Conservation (phyloP, 2,797 vertebrate species). For the Chrosomus eos region DNA sequence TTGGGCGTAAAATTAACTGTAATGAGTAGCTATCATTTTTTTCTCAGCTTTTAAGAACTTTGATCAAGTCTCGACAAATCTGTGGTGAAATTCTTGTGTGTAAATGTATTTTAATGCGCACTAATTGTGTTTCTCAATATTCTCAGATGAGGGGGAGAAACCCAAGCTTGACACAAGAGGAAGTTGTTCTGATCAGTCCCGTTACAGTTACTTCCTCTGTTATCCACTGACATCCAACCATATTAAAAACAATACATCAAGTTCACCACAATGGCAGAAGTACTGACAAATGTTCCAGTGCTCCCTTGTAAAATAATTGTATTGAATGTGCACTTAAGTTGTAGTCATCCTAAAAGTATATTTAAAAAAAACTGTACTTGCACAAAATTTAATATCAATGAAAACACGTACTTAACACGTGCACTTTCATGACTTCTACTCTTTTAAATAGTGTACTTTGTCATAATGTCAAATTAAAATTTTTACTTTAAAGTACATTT, state of each 20-base stretch:
- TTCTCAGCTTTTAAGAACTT: conserved; percentile 1
- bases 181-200: conserved; percentile 25
- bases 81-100: not conserved
- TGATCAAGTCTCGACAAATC: conserved; percentile 11
- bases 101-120: not conserved
- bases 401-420: not conserved
- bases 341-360: not conserved
- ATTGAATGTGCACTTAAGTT: not conserved
- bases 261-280: conserved; percentile 23
- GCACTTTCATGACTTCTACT: not conserved
- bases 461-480: not conserved
- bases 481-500: not conserved
- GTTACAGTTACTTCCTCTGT: conserved; percentile 38
- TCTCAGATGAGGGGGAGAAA: conserved; percentile 17
- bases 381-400: not conserved
- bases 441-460: not conserved
- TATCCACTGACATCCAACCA: not conserved
- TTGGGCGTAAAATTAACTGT: not conserved
- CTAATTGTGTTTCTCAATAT: conserved; percentile 10
- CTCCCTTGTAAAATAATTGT: not conserved
- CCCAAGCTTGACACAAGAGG: conserved; percentile 17
- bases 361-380: not conserved
- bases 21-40: conserved; percentile 7
- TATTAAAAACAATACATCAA: conserved; percentile 1
- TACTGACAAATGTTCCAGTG: conserved; percentile 1